A percentile compares a stretch with the other conserved stretches of the same genome.
Evolutionary conservation across 2,888 invertebrate species (phyloP).

Genomic region (Hofmannophila pseudospretella): DNA sequence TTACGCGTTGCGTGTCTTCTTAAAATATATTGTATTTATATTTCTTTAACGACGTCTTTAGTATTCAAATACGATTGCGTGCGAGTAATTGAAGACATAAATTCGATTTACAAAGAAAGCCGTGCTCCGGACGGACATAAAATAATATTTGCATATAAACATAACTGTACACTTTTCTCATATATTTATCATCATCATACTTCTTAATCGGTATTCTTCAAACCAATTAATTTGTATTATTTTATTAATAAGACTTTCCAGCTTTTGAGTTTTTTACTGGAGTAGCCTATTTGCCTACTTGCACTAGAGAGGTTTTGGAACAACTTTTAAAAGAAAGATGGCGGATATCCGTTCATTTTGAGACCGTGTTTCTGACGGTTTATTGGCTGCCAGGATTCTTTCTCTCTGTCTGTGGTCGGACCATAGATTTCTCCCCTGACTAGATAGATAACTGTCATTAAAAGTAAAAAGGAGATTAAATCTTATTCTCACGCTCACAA

Average conservation of each 20-base stretch:
- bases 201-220: neutral
- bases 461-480: too few relatives aligned
- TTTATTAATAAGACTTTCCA: neutral
- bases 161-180: neutral
- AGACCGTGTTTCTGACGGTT: too few relatives aligned
- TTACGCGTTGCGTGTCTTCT: conserved; percentile 21
- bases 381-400: too few relatives aligned
- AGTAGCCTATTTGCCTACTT: too few relatives aligned
- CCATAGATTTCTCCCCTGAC: too few relatives aligned
- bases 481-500: too few relatives aligned
- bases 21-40: conserved; percentile 35
- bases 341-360: too few relatives aligned
- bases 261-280: too few relatives aligned
- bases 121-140: conserved; percentile 20
- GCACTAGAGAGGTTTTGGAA: too few relatives aligned
- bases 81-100: conserved; percentile 43
- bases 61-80: conserved; percentile 39
- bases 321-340: too few relatives aligned
- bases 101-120: conserved; percentile 31
- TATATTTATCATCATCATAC: neutral
- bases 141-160: conserved; percentile 2
- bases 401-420: too few relatives aligned
- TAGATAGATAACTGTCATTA: too few relatives aligned
- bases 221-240: neutral
- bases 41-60: conserved; percentile 36